Evolutionary conservation across 2,797 vertebrate species (phyloP).

Genomic region (Coregonus suidteri): DNA sequence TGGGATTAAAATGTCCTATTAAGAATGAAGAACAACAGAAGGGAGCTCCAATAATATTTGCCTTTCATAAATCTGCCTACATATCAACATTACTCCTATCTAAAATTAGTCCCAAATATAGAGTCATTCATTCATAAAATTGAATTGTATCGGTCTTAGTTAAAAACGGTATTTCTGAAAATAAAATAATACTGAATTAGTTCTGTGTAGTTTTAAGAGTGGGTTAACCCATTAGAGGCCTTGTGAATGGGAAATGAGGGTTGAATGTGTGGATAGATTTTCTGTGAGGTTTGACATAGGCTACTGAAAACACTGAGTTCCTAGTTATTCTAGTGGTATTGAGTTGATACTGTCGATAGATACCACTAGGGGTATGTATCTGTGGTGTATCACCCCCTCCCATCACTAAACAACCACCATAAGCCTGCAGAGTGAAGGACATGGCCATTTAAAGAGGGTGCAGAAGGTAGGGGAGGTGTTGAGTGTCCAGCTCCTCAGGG

Average conservation of each 20-base stretch:
- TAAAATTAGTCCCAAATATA: background rate
- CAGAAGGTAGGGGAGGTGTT: slow-evolving; percentile 27
- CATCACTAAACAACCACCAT: slow-evolving; percentile 8
- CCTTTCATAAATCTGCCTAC: slow-evolving; percentile 6
- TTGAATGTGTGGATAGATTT: background rate
- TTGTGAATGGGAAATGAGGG: background rate
- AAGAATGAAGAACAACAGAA: background rate
- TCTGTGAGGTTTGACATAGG: background rate
- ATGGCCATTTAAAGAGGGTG: slow-evolving; percentile 25
- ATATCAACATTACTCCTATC: background rate
- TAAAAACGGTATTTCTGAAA: background rate
- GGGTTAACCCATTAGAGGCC: background rate
- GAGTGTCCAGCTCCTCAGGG: slow-evolving; percentile 26
- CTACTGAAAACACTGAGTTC: background rate
- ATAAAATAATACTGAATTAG: background rate
- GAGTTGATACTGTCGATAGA: background rate
- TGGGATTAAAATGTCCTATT: too few relatives aligned
- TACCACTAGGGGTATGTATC: background rate
- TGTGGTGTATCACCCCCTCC: background rate
- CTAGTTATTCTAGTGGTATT: background rate
- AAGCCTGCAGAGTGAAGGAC: slow-evolving; percentile 8
- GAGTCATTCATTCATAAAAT: slow-evolving; percentile 3
- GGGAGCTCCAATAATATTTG: background rate
- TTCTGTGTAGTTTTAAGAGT: background rate
- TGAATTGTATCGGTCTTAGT: background rate